Base-by-base conservation (phyloP, 2,888 invertebrate genomes). In the Sussaba pulchella region DNA sequence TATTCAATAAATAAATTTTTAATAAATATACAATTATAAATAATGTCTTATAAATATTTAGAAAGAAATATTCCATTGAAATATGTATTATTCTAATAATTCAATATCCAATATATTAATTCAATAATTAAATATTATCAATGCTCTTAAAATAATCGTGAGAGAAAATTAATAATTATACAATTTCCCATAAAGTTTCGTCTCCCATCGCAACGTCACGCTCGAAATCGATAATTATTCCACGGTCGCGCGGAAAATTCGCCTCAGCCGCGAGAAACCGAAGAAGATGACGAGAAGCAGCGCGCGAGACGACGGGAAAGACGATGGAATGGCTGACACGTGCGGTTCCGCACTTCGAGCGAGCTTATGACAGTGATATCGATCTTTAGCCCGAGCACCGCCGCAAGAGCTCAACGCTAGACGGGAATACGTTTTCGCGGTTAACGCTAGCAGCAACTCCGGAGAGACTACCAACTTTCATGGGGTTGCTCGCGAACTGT, bases 341-440 rank as follows among this genome's bases (percentile, higher is more conserved):
- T 83, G 85, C 77, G 84, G 87, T 87, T 83, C 82, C 82, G 85
- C 84, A 82, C 82, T 83, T 83, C 84, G 81, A 83, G 82, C 79
- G 76, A 82, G 83, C 83, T 86, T 86, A 87, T 87, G 85, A 86
- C 83, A 83, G 82, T 84, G 82, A 77, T 87, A 87, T 87, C 84
- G 87, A 87, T 87, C 82, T 85, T 54, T 67, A 61, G 71, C 54
- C 70, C 66, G 41, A 39, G 45, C 52, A 64, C 43, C 52, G 17
- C 54, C 77, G 5, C 71, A 17, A n/a, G 9, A 21, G 10, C 19
- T 57, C 2, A 10, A 12, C 12, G 31, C 31, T 1, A 66, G 36
- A 12, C 5, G n/a, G 19, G 19, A 24, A 24, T 41, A 54, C 52
- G 47, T 21, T 52, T n/a, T n/a, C 14, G 52, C 21, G 39, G 50